These are phyloP conservation scores for Parelbella ahira DNA, from an alignment of 2,888 invertebrate species.

Conservation along the genomic window DNA sequence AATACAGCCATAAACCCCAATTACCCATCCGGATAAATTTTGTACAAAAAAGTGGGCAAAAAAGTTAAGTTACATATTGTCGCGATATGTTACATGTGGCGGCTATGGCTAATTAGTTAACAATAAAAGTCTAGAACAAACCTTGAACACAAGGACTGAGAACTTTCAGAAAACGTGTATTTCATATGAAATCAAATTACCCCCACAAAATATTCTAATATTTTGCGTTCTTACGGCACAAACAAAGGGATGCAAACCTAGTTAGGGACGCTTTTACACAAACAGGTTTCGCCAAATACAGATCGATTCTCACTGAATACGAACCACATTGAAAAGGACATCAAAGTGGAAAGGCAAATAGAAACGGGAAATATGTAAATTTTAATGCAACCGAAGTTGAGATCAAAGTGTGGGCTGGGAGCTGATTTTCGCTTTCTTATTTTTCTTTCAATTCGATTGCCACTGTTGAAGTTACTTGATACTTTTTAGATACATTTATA, in stretches of 20 bases:
- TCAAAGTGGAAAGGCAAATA: conserved; percentile 69
- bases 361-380: conserved; percentile 74
- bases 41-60: no score
- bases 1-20: no score
- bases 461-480: no score
- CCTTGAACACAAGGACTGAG: neutral
- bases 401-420: conserved; percentile 60
- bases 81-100: no score
- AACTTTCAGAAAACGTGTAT: conserved; percentile 4
- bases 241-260: conserved; percentile 32
- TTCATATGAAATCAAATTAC: conserved; percentile 8
- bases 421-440: conserved; percentile 41
- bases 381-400: conserved; percentile 58
- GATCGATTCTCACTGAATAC: conserved; percentile 38
- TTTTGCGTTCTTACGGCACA: conserved; percentile 27
- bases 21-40: no score
- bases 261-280: conserved; percentile 33
- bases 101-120: no score
- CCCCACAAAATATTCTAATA: conserved; percentile 26
- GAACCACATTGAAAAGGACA: conserved; percentile 58
- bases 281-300: conserved; percentile 32
- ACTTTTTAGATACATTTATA: no score
- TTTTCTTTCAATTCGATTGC: conserved; percentile 35
- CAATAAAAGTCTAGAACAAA: neutral
- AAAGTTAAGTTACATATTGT: no score